Conservation (phyloP, 2,797 vertebrate species). For the Sternarchorhynchus goeldii region DNA sequence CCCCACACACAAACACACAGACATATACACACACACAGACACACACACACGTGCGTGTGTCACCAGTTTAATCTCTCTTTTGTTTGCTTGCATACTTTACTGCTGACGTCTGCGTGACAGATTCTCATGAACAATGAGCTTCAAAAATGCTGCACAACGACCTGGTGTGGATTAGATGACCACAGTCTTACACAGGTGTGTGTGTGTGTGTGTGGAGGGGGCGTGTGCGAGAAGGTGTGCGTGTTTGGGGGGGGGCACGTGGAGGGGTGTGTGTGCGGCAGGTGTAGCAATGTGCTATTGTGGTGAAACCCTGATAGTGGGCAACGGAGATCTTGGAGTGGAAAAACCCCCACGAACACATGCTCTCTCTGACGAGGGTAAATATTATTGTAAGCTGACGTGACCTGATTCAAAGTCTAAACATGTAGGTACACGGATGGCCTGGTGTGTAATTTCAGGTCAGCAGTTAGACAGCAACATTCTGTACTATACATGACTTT, state of each 20-base stretch:
- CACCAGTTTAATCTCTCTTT: no score
- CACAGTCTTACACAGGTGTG: conserved; percentile 43
- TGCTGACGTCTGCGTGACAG: not conserved
- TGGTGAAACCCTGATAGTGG: not conserved
- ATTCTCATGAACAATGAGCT: not conserved
- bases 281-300: not conserved
- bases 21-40: no score
- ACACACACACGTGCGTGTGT: no score
- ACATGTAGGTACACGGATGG: not conserved
- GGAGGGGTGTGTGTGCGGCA: conserved; percentile 6
- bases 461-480: not conserved
- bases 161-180: not conserved
- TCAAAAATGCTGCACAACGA: not conserved
- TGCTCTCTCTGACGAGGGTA: not conserved
- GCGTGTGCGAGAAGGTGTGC: conserved; percentile 10
- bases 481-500: no score
- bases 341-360: no score
- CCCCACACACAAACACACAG: no score
- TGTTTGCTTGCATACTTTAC: not conserved
- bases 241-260: conserved; percentile 37
- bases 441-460: conserved; percentile 1
- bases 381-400: not conserved
- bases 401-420: not conserved
- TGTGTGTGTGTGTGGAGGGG: conserved; percentile 10
- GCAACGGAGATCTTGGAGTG: no score